Base-by-base conservation (phyloP, 1,140 invertebrate species). In the Aradophagus sp. region DNA sequence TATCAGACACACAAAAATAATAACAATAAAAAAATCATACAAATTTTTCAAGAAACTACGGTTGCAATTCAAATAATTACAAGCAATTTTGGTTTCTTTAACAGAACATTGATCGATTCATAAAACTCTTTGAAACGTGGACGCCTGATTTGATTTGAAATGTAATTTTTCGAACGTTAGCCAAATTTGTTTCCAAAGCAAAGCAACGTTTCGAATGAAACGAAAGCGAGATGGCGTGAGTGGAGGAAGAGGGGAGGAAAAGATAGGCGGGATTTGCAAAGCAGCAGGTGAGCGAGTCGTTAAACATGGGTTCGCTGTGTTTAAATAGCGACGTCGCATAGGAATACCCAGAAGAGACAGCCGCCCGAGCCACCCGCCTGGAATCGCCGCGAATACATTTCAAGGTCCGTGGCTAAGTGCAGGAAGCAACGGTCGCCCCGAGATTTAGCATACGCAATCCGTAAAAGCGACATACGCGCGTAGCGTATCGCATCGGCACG, bases 401-500 rank as follows among this genome's bases (percentile, higher is more conserved):
- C 78, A 84, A 81, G 81, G 73, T 81, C 55, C 65, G 67, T 78
- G 78, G 72, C 65, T 71, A 63, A 65, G 75, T 52, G 74, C 83
- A 84, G 82, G 82, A 84, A 84, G 74, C 72, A 80, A 83, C 82
- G 81, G 81, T 83, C 82, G 50, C 65, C 44, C 73, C 27, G 69
- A 82, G 82, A 82, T 81, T 83, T 78, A 78, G 77, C 80, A 83
- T 81, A 84, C 76, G 78, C 68, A 48, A 62, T 75, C 76, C 67
- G 44, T 70, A 61, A 72, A 77, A 73, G 50, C 52, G 52, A 68
- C 63, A 81, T 65, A 73, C 67, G 68, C 70, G 74, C 14, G 61
- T 12, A 27, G 31, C 27, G 65, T 23, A 4, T 32, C 66, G 73
- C 59, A 39, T 55, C 59, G 31, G 36, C 75, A 66, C 66, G 65